phyloP scores from a whole-genome alignment of 1,140 invertebrate species.

The Neocloeon triangulifer region DNA sequence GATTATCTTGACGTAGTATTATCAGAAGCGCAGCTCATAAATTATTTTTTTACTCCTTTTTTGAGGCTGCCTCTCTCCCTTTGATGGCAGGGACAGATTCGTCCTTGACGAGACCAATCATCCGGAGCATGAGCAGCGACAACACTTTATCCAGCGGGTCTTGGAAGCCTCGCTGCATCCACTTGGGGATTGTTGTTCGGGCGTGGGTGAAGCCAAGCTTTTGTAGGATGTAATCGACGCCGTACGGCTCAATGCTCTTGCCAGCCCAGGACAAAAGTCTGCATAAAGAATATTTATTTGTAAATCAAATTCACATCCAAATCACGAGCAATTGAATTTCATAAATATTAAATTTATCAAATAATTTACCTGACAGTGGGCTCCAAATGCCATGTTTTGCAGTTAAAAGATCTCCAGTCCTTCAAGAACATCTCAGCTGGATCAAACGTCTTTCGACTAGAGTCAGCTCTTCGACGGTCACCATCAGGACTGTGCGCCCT shows the following conservation, averaged over 20 bases:
- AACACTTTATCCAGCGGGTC: slow-evolving; percentile 78
- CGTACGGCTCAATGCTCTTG: slow-evolving; percentile 89
- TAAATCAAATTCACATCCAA: slow-evolving; percentile 12
- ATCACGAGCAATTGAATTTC: slow-evolving; percentile 1
- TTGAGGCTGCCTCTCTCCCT: too few species aligned
- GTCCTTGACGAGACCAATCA: too few species aligned
- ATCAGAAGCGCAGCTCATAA: too few species aligned
- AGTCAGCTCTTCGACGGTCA: slow-evolving; percentile 19
- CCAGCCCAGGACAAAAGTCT: slow-evolving; percentile 85
- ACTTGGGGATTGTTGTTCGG: slow-evolving; percentile 94
- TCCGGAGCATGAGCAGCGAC: slow-evolving; percentile 21
- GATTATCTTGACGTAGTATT: too few species aligned
- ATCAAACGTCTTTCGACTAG: slow-evolving; percentile 23
- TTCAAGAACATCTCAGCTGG: slow-evolving; percentile 40
- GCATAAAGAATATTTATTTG: slow-evolving; percentile 6
- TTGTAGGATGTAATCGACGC: slow-evolving; percentile 91
- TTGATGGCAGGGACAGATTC: too few species aligned
- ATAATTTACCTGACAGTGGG: slow-evolving; percentile 67
- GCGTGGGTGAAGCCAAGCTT: slow-evolving; percentile 93
- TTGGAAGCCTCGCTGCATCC: slow-evolving; percentile 93
- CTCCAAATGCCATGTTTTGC: slow-evolving; percentile 93
- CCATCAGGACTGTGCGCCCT: slow-evolving; percentile 22
- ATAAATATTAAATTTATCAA: not conserved
- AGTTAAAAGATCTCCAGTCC: slow-evolving; percentile 82
- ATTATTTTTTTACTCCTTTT: too few species aligned